These are phyloP conservation scores for Aphelenchoides bicaudatus DNA, from an alignment of 2,888 invertebrate species.

Conservation along the genomic window DNA sequence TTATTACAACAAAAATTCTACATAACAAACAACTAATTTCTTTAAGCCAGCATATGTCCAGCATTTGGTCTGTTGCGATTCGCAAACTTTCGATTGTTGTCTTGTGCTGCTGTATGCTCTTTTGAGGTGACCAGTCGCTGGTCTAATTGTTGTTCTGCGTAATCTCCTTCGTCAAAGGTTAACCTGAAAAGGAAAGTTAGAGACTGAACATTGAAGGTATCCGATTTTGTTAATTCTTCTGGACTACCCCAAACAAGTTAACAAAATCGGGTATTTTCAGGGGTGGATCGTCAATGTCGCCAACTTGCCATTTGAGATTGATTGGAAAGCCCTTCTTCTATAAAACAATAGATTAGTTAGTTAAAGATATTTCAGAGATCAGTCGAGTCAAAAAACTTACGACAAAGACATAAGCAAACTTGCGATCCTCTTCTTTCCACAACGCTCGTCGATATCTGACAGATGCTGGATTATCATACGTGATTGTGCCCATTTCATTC, in stretches of 20 bases:
- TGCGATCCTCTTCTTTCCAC: slow-evolving; percentile 59
- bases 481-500: slow-evolving; percentile 54
- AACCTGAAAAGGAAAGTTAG: no score
- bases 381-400: slow-evolving; percentile 24
- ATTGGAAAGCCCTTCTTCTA: background rate
- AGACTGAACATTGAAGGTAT: no score
- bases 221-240: no score
- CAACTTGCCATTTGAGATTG: background rate
- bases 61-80: background rate
- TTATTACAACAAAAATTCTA: slow-evolving; percentile 5
- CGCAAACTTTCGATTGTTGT: slow-evolving; percentile 9
- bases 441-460: slow-evolving; percentile 45
- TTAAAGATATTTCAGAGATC: background rate
- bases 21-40: background rate
- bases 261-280: background rate
- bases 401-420: slow-evolving; percentile 58
- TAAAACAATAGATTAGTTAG: background rate
- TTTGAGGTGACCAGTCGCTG: background rate
- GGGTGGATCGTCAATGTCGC: background rate
- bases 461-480: slow-evolving; percentile 43
- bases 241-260: no score
- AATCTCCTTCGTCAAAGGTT: no score
- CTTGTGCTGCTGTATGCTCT: background rate
- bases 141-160: background rate
- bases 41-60: slow-evolving; percentile 15